These are phyloP conservation scores for Neostethus bicornis DNA, from an alignment of 2,797 vertebrate genomes.

Conservation along the genomic window DNA sequence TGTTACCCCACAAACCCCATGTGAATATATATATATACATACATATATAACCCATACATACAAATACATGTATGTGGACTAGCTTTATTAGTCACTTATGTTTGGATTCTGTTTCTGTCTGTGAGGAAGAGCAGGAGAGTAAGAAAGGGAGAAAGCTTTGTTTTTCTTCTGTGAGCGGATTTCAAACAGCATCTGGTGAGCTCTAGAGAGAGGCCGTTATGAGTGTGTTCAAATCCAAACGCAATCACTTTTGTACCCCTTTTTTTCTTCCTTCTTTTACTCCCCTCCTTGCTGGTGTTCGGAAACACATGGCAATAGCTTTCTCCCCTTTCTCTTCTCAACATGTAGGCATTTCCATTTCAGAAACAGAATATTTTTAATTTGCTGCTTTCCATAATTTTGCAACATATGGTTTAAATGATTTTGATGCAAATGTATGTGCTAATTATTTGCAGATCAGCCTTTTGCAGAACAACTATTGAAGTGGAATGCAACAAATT, in stretches of 20 bases:
- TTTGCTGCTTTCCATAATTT: conserved; percentile 84
- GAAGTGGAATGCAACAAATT: conserved; percentile 92
- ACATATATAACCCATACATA: no score
- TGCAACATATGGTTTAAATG: conserved; percentile 89
- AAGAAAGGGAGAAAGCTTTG: conserved; percentile 55
- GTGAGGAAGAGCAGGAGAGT: conserved; percentile 33
- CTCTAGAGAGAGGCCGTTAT: conserved; percentile 73
- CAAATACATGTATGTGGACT: no score
- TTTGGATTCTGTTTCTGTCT: conserved; percentile 57
- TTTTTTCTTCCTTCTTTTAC: conserved; percentile 43
- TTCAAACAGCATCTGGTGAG: conserved; percentile 84
- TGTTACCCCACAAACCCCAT: no score
- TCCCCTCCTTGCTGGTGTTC: conserved; percentile 68
- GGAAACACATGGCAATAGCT: conserved; percentile 73
- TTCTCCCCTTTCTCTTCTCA: conserved; percentile 59
- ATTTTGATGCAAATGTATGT: conserved; percentile 93
- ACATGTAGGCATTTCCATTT: conserved; percentile 83
- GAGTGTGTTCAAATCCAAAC: conserved; percentile 78
- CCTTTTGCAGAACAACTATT: conserved; percentile 84
- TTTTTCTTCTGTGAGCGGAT: conserved; percentile 78
- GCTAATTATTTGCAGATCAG: conserved; percentile 92
- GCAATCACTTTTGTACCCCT: conserved; percentile 67
- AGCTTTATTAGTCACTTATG: conserved; percentile 42
- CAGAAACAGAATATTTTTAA: conserved; percentile 81
- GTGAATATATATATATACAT: conserved; percentile 21